Conservation (phyloP, 1,140 invertebrate genomes). For the Plectus sambesii region DNA sequence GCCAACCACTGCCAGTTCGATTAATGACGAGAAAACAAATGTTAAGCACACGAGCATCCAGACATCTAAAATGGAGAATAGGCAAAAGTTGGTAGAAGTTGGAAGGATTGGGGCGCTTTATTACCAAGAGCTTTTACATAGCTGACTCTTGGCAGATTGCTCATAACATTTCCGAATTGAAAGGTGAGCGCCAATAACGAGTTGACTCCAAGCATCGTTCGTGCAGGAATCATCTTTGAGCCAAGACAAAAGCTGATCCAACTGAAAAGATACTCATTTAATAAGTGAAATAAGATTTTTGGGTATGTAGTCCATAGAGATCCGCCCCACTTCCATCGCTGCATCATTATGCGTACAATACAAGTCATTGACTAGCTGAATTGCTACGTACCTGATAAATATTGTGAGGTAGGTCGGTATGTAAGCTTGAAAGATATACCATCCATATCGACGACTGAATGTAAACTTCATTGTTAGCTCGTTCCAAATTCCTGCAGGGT, state of each 20-base stretch:
- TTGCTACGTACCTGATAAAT: slow-evolving; percentile 30
- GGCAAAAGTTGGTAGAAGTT: background rate
- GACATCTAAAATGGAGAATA: slow-evolving; percentile 25
- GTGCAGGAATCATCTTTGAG: slow-evolving; percentile 34
- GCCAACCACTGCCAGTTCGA: slow-evolving; percentile 33
- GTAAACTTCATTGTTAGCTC: slow-evolving; percentile 34
- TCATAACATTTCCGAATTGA: slow-evolving; percentile 39
- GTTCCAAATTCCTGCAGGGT: slow-evolving; percentile 35
- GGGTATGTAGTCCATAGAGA: no score
- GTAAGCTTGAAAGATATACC: slow-evolving; percentile 39
- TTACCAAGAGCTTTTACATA: slow-evolving; percentile 25
- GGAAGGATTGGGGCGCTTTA: background rate
- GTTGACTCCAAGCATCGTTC: slow-evolving; percentile 34
- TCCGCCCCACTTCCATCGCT: no score
- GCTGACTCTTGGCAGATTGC: slow-evolving; percentile 31
- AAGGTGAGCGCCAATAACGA: slow-evolving; percentile 33
- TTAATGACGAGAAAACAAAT: slow-evolving; percentile 30
- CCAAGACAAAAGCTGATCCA: slow-evolving; percentile 35
- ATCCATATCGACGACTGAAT: slow-evolving; percentile 31
- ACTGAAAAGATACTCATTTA: no score
- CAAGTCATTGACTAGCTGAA: no score
- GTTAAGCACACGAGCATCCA: slow-evolving; percentile 34
- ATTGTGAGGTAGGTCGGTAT: slow-evolving; percentile 39
- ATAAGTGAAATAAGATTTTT: background rate
- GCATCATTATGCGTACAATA: no score